Evolutionary conservation across 2,888 invertebrate species (phyloP), one percentile per base, ranked within the genome.

Genomic region (Cosmia trapezina): DNA sequence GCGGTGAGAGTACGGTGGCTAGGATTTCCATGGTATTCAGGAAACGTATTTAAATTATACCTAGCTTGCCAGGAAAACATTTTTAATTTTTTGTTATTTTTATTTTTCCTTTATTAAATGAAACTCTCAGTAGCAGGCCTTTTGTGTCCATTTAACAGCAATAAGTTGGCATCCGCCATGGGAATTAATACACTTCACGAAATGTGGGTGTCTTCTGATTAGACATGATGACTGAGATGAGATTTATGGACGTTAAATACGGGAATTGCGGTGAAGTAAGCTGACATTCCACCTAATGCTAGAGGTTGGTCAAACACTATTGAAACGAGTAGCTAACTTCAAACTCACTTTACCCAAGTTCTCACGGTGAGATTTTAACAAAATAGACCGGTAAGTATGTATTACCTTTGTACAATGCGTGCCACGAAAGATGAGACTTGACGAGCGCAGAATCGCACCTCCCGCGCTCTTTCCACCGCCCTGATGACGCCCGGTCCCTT

Each of bases 1-100:
- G 73, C 84, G 49, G 49, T 69, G 73, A 68, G 41, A 77, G 61
- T 83, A 81, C 4, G 53, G 72, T 71, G 65, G 19, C 79, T 19
- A 84, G 19, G 11, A 41, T 61, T 70, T 65, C 3, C 19, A 28
- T 17, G 2, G 11, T 0, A 19, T 28, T 7, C 2, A 12, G 47
- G 62, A 70, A 9, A 63, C 3, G 8, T 28, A n/a, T 6, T 8
- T 28, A 28, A 61, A 43, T 37, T 17, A 22, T 22, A 41, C n/a
- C 12, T 4, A 8, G 1, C 8, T 56, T 28, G 4, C 28, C 28
- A 14, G n/a, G 9, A 41, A n/a, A 17, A 41, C 3, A 41, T 5
- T 22, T 41, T 9, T 14, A 22, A 41, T 9, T n/a, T 12, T 4
- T 59, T 12, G 7, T 59, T 59, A n/a, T 19, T 19, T 3, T 57